Base-by-base conservation (phyloP, 2,888 invertebrate genomes). In the Stramonita haemastoma region DNA sequence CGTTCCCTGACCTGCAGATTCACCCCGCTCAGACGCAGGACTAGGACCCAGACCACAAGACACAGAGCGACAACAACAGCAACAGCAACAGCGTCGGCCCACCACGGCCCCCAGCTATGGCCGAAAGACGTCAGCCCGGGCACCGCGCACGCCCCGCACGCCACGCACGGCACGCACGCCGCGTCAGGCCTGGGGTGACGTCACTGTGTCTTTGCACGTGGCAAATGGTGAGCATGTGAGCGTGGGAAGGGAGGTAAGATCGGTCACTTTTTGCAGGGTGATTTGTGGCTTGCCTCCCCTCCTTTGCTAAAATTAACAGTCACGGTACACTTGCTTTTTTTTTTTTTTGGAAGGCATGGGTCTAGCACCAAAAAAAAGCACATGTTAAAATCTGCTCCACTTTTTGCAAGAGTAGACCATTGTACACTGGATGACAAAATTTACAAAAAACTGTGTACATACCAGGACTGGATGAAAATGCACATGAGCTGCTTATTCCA, bases 11-110 rank as follows among this genome's bases (percentile, higher is more conserved):
- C 46, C 46, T 57, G 90, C 88, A 93, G 94, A 93, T 89, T 93
- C 94, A 0, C 93, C 94, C 0, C 88, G 93, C 17, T 93, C 93
- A n/a, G 93, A 93, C 77, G 73, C 91, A 0, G 93, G 92, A 13
- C 91, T 92, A 5, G n/a, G 86, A 4, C 89, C 88, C 56, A 73
- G 87, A 22, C 90, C 88, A 22, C 89, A 90, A 0, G 88, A 87
- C 8, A 83, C 91, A 46, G 46, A 46, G 46, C 46, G 46, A 46
- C 46, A 46, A 46, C 46, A 46, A 46, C 46, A n/a, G n/a, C n/a
- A 46, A 32, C 77, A 79, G n/a, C 91, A 92, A 34, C 87, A 91
- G 70, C 86, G 46, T 8, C 2, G 93, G 70, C 92, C 92, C 8
- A 89, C 90, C 19, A 92, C 92, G 46, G 92, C 92, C 36, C 92